Evolutionary conservation across 2,113 vertebrate genomes (phyloP), one percentile per base, ranked within the genome.

Genomic region (Tachysurus vachellii): DNA sequence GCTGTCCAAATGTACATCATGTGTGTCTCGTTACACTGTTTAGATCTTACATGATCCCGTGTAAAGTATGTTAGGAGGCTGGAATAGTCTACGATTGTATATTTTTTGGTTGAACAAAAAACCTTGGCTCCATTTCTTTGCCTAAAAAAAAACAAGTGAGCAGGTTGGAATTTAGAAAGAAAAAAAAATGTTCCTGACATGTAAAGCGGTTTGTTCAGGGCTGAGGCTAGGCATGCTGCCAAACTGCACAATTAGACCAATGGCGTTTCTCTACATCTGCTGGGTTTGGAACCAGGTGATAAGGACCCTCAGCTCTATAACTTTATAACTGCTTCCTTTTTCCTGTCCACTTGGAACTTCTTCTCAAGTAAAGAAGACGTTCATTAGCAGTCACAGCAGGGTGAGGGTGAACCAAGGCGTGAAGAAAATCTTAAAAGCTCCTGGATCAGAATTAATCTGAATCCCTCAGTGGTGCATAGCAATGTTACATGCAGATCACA

Each of bases 181-280:
- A 66, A 42, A 3, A 17, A 47, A 47, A 26, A 12, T 44, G 85
- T 73, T 86, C 81, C 64, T 86, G 47, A 85, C 86, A 84, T 84
- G 88, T 88, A 59, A 89, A 89, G 82, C 89, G 91, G 90, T 88
- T 75, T 88, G 83, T 75, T 85, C 57, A 82, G 57, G 79, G 83
- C 53, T 42, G 31, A 84, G 70, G 66, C 73, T 77, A 86, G 87
- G 77, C 90, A 42, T 64, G 16, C 71, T 50, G 90, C 88, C 88
- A 91, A 88, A 89, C 90, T 83, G 82, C 21, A 91, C 80, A 88
- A 87, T 89, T 85, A 88, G 83, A 61, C 86, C 80, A 83, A 36
- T 79, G 47, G 83, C 53, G 68, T 88, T 88, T 83, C 91, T 90
- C 77, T 61, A 73, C 90, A 90, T 91, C 91, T 91, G 85, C 71